These are phyloP conservation scores for Escarpia spicata DNA, from an alignment of 2,888 invertebrate species.

Conservation along the genomic window DNA sequence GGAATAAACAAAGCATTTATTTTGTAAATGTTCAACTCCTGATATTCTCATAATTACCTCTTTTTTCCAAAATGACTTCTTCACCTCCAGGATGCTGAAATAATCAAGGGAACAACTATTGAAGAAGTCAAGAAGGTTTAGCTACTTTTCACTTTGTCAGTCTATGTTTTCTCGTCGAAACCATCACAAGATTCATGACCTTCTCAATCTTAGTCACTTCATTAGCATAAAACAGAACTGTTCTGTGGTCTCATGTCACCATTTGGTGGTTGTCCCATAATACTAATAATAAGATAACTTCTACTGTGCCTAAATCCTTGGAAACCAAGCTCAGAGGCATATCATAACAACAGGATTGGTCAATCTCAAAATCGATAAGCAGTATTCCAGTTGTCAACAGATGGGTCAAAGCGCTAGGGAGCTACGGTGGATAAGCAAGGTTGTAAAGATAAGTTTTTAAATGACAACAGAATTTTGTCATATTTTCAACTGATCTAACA, in stretches of 20 bases:
- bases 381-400: too few relatives aligned
- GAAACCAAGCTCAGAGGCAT: too few relatives aligned
- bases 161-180: not conserved
- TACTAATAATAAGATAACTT: too few relatives aligned
- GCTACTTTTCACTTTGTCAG: not conserved
- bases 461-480: too few relatives aligned
- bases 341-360: too few relatives aligned
- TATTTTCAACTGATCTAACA: too few relatives aligned
- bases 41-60: slow-evolving; percentile 22
- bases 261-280: not conserved
- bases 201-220: not conserved
- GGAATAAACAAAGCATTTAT: not conserved
- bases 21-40: not conserved
- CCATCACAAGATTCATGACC: not conserved
- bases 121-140: not conserved
- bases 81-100: slow-evolving; percentile 47
- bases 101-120: slow-evolving; percentile 23
- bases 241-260: not conserved
- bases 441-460: too few relatives aligned
- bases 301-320: too few relatives aligned
- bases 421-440: too few relatives aligned
- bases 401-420: too few relatives aligned
- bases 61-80: slow-evolving; percentile 37
- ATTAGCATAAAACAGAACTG: not conserved
- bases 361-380: too few relatives aligned